Evolutionary conservation across 2,888 invertebrate species (phyloP).

Genomic region (Drosophila quinaria): DNA sequence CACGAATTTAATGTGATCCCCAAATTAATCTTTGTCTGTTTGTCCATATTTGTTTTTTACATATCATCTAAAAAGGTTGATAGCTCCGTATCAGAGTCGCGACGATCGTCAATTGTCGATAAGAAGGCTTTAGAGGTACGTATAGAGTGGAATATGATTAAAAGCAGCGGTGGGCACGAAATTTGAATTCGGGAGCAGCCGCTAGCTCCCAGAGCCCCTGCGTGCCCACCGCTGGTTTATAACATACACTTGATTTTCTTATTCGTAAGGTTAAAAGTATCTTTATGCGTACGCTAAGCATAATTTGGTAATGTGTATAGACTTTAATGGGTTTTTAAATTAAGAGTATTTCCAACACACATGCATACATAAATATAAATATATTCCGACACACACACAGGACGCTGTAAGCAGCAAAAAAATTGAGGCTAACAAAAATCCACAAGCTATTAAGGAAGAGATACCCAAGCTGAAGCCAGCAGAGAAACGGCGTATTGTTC

Average conservation of each 20-base stretch:
- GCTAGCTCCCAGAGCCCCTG: no score
- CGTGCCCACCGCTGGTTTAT: no score
- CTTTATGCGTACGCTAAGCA: neutral
- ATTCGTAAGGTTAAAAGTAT: neutral
- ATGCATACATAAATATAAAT: slow-evolving; percentile 29
- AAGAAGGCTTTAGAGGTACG: slow-evolving; percentile 82
- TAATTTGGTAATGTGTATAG: neutral
- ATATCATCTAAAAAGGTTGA: slow-evolving; percentile 66
- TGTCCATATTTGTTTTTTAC: neutral
- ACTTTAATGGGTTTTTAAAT: neutral
- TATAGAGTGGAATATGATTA: slow-evolving; percentile 17
- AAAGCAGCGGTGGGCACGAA: no score
- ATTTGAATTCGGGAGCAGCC: no score
- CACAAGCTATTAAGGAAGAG: slow-evolving; percentile 87
- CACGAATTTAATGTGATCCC: neutral
- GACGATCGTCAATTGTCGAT: slow-evolving; percentile 82
- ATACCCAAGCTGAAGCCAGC: slow-evolving; percentile 88
- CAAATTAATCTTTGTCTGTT: neutral
- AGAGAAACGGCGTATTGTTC: slow-evolving; percentile 77
- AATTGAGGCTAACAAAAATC: slow-evolving; percentile 85
- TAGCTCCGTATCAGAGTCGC: slow-evolving; percentile 74
- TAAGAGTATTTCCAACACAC: neutral
- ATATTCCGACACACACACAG: slow-evolving; percentile 61
- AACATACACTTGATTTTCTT: neutral
- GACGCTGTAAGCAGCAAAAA: slow-evolving; percentile 74